Conservation (phyloP, 2,797 vertebrate species). For the Avahi laniger region DNA sequence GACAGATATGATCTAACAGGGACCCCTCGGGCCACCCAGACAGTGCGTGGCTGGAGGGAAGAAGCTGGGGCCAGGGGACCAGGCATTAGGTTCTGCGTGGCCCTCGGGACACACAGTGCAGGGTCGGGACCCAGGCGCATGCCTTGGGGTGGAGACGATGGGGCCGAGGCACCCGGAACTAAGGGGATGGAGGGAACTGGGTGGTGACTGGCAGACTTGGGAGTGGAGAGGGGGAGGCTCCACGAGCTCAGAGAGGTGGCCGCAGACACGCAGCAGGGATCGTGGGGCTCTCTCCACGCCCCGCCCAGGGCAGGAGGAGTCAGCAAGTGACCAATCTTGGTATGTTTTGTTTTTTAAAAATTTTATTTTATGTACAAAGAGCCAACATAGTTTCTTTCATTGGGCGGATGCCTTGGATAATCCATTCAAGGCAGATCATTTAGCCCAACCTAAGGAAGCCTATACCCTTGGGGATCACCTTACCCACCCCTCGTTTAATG, state of each 20-base stretch:
- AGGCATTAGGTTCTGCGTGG: not conserved
- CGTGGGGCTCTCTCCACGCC: accelerated
- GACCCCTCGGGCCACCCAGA: not conserved
- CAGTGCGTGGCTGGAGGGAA: not conserved
- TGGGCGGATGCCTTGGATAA: not conserved
- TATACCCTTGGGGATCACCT: not conserved
- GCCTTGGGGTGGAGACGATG: not conserved
- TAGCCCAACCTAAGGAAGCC: not conserved
- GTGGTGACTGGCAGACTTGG: not conserved
- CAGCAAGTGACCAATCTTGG: not conserved
- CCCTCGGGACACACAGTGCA: not conserved
- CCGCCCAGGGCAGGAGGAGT: not conserved
- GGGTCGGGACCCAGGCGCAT: not conserved
- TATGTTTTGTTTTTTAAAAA: not conserved
- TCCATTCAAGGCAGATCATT: not conserved
- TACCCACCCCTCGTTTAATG: not conserved
- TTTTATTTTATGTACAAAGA: not conserved
- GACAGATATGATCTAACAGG: not conserved
- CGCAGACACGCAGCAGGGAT: too few relatives aligned
- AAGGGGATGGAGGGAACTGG: not conserved
- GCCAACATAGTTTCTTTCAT: not conserved
- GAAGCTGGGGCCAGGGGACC: not conserved
- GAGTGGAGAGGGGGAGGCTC: accelerated
- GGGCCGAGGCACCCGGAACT: not conserved
- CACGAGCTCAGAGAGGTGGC: not conserved